Evolutionary conservation across 1,140 invertebrate species (phyloP).

Genomic region (Portunus trituberculatus): DNA sequence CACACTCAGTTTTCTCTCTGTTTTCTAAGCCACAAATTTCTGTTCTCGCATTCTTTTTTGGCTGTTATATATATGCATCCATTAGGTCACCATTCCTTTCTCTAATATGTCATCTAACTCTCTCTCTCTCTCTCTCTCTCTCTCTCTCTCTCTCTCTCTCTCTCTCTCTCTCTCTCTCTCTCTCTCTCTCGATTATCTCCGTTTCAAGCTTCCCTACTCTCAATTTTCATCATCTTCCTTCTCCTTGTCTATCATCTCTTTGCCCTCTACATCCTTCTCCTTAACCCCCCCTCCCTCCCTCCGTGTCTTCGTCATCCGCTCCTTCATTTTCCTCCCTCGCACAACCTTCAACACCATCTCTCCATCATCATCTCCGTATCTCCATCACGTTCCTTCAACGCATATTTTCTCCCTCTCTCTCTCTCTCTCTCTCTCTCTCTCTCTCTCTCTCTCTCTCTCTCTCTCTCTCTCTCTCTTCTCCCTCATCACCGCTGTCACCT

Average conservation of each 20-base stretch:
- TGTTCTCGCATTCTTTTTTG: not conserved
- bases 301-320: not conserved
- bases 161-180: not conserved
- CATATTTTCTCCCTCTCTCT: not conserved
- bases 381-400: not conserved
- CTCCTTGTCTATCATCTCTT: not conserved
- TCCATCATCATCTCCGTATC: too few species aligned
- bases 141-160: conserved; percentile 20
- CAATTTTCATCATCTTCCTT: not conserved
- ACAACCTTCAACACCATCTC: too few species aligned
- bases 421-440: too few species aligned
- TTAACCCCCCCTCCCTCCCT: not conserved
- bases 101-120: not conserved
- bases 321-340: not conserved
- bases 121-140: conserved; percentile 20
- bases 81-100: too few species aligned
- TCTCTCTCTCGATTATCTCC: not conserved
- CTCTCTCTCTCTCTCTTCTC: too few species aligned
- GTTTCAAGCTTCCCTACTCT: not conserved
- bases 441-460: too few species aligned
- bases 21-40: not conserved
- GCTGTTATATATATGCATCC: too few species aligned
- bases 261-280: not conserved
- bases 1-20: not conserved
- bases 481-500: not conserved